Evolutionary conservation across 2,797 vertebrate species (phyloP).

Genomic region (Peromyscus eremicus): DNA sequence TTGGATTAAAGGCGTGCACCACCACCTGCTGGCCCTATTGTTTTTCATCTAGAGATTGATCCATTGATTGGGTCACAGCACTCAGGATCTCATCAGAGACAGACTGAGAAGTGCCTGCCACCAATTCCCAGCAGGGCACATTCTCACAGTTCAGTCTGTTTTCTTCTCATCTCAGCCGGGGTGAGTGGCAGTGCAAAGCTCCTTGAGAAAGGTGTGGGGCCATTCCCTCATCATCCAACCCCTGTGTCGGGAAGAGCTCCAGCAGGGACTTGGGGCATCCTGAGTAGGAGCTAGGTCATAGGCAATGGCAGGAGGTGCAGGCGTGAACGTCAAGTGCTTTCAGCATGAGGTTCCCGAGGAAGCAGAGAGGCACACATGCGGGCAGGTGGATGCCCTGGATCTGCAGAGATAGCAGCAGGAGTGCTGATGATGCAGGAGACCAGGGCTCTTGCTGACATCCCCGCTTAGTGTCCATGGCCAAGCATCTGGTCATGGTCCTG

Average conservation of each 20-base stretch:
- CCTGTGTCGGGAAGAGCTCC: background rate
- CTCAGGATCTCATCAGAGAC: background rate
- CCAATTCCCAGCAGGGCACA: background rate
- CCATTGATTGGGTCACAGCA: background rate
- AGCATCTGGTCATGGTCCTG: background rate
- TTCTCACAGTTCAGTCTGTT: background rate
- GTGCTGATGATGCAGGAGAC: background rate
- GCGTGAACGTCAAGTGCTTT: background rate
- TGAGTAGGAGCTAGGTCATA: background rate
- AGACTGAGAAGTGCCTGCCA: background rate
- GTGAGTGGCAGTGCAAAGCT: background rate
- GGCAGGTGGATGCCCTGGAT: too few relatives aligned
- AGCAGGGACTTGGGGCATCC: background rate
- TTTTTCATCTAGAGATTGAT: background rate
- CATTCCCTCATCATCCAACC: background rate
- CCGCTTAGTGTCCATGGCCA: fast-evolving
- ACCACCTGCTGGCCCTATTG: background rate
- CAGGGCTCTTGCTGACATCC: background rate
- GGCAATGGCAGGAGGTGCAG: background rate
- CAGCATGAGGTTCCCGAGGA: background rate
- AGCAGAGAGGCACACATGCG: background rate
- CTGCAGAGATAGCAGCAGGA: background rate
- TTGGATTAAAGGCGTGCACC: background rate
- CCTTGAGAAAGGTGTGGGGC: background rate
- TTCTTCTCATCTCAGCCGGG: background rate